Percentiles rank a stretch among this genome's conserved stretches.
phyloP scores from a whole-genome alignment of 2,797 vertebrate species.

The Buphagus erythrorhynchus region DNA sequence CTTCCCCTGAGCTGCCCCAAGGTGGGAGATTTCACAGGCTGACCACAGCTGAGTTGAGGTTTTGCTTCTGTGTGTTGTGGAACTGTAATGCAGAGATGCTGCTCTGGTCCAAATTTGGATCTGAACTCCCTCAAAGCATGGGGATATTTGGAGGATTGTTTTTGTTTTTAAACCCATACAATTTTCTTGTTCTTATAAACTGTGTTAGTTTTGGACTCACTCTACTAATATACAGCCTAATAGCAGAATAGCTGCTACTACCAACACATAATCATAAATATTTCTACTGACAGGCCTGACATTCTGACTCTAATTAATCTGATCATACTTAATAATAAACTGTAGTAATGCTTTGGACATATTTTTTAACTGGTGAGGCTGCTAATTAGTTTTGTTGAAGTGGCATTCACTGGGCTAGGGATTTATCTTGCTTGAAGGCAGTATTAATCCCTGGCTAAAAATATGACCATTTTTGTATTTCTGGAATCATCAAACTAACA shows the following conservation, averaged over 20 bases:
- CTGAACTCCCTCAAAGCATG: background rate
- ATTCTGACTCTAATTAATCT: slow-evolving; percentile 4
- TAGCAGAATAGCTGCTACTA: background rate
- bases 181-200: background rate
- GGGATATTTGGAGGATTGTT: background rate
- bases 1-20: background rate
- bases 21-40: background rate
- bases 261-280: background rate
- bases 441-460: background rate
- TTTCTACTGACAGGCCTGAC: background rate
- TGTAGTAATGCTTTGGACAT: background rate
- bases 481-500: background rate
- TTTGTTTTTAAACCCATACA: background rate
- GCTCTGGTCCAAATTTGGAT: background rate
- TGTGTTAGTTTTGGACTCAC: background rate
- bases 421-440: slow-evolving; percentile 19
- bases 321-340: background rate
- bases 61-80: background rate
- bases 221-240: background rate
- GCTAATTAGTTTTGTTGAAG: background rate
- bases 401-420: background rate
- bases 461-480: background rate
- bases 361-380: background rate
- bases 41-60: background rate
- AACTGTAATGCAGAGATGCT: background rate